Percentiles rank a stretch among this genome's conserved stretches.
phyloP scores from a whole-genome alignment of 2,113 vertebrate species.

The Apistogramma diplotaenia region DNA sequence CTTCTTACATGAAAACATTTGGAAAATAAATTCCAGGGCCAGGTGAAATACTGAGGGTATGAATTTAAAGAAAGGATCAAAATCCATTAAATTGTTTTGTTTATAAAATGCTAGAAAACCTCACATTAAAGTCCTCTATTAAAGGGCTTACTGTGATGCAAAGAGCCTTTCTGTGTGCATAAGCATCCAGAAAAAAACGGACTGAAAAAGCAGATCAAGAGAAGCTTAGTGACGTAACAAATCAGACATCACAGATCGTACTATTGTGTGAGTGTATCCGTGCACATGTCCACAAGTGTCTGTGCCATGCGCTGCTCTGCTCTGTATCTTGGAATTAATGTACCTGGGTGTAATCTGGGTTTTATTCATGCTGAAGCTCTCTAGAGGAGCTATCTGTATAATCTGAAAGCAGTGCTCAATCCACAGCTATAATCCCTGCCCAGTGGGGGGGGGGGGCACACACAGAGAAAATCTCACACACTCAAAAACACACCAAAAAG shows the following conservation, averaged over 20 bases:
- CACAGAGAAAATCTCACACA: not conserved
- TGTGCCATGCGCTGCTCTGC: not conserved
- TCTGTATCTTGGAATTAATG: conserved; percentile 37
- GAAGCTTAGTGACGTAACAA: conserved; percentile 4
- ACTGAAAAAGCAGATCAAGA: not conserved
- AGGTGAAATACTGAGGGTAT: not conserved
- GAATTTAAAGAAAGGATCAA: not conserved
- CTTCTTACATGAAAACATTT: not conserved
- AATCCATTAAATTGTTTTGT: not conserved
- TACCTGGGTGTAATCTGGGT: conserved; percentile 52
- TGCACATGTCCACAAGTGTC: not conserved
- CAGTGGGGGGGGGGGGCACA: not conserved
- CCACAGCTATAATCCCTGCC: conserved; percentile 46
- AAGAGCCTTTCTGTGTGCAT: not conserved
- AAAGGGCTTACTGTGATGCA: not conserved
- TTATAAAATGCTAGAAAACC: not conserved
- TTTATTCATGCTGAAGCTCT: conserved; percentile 41
- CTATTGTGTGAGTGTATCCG: not conserved
- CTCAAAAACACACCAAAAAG: not conserved
- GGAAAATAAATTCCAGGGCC: not conserved
- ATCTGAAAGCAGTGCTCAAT: conserved; percentile 53
- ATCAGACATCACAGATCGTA: not conserved
- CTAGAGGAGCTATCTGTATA: conserved; percentile 32
- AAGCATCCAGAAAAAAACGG: not conserved
- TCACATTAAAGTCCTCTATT: not conserved